Conservation (phyloP, 2,888 invertebrate genomes). For the Lasioglossum morio region DNA sequence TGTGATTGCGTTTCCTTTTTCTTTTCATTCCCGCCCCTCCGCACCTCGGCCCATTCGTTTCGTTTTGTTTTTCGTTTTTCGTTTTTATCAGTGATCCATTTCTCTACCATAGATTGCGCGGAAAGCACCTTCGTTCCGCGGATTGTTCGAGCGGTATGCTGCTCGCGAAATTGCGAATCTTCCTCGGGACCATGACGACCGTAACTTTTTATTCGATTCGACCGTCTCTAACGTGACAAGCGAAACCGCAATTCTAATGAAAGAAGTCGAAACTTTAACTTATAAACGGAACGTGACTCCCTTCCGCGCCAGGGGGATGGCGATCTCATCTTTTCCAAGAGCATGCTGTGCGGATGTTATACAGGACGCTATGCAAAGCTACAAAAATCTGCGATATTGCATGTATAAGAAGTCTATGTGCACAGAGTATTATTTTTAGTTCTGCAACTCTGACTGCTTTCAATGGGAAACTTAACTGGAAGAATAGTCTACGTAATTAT, state of each 20-base stretch:
- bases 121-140: background rate
- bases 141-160: background rate
- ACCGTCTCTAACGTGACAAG: background rate
- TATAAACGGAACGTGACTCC: background rate
- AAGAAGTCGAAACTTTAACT: background rate
- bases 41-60: background rate
- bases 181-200: background rate
- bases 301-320: background rate
- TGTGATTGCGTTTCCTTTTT: background rate
- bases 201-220: constrained; percentile 1
- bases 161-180: constrained; percentile 22
- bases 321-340: background rate
- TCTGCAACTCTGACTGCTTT: no score
- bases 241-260: constrained; percentile 16
- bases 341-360: background rate
- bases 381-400: background rate
- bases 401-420: background rate
- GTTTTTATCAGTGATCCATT: constrained; percentile 17
- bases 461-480: background rate
- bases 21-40: background rate
- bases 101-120: background rate
- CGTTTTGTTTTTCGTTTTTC: background rate
- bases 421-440: no score
- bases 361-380: background rate
- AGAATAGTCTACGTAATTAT: background rate